Evolutionary conservation across 1,140 invertebrate genomes (phyloP).

Genomic region (Ganaspis sp.): DNA sequence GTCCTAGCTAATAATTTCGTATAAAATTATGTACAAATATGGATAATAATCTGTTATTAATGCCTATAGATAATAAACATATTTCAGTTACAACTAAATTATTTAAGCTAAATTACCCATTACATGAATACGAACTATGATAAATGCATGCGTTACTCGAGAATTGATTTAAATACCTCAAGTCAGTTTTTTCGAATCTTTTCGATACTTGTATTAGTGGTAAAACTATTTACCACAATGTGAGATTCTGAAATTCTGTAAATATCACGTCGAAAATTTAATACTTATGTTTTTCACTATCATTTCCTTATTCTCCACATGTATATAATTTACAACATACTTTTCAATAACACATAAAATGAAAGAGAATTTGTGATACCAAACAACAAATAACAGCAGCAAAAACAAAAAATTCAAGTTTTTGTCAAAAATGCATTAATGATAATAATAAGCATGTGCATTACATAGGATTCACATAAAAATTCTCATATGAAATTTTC

Average conservation of each 20-base stretch:
- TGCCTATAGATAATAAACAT: slow-evolving; percentile 60
- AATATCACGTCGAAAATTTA: not conserved
- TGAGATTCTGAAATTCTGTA: not conserved
- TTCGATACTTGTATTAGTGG: not conserved
- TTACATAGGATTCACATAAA: not conserved
- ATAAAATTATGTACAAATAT: slow-evolving; percentile 67
- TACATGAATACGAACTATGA: slow-evolving; percentile 53
- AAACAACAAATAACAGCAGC: not conserved
- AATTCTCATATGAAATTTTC: not conserved
- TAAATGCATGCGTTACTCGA: slow-evolving; percentile 44
- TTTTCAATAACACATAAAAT: not conserved
- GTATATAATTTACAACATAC: not conserved
- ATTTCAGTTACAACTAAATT: slow-evolving; percentile 48
- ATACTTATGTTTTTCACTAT: not conserved
- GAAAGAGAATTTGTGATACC: not conserved
- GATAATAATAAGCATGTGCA: not conserved
- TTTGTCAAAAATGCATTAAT: not conserved
- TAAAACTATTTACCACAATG: slow-evolving; percentile 2
- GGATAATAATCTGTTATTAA: slow-evolving; percentile 62
- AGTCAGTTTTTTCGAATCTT: not conserved
- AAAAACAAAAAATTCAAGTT: not conserved
- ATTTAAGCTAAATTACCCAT: slow-evolving; percentile 57
- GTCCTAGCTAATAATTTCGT: slow-evolving; percentile 56
- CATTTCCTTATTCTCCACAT: not conserved
- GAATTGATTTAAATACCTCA: not conserved